Evolutionary conservation across 1,140 invertebrate genomes (phyloP).

Genomic region (Dinoponera quadriceps): DNA sequence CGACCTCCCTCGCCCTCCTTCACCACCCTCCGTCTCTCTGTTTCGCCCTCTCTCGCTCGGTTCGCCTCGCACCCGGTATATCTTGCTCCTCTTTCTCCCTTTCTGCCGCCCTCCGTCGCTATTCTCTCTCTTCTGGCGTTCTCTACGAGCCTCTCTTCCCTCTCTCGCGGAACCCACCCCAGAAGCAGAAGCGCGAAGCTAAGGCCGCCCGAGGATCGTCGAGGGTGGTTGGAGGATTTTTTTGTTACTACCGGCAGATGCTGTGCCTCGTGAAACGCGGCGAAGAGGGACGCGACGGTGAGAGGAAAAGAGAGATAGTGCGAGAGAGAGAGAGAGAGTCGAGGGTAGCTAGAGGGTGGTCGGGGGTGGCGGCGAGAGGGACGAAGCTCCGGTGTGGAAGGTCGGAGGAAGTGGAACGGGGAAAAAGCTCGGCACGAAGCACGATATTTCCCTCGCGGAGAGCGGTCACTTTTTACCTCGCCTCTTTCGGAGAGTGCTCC

Average conservation of each 20-base stretch:
- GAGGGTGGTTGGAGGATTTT: slow-evolving; percentile 69
- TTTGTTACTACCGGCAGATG: slow-evolving; percentile 70
- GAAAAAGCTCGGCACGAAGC: slow-evolving; percentile 60
- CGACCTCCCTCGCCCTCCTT: slow-evolving; percentile 34
- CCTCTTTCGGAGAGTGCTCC: slow-evolving; percentile 60
- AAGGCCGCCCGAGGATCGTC: slow-evolving; percentile 53
- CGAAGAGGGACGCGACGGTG: slow-evolving; percentile 38
- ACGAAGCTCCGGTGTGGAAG: slow-evolving; percentile 46
- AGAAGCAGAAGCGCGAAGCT: slow-evolving; percentile 57
- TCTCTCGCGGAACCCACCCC: slow-evolving; percentile 39
- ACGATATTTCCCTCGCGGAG: slow-evolving; percentile 64
- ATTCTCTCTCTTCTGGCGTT: slow-evolving; percentile 50
- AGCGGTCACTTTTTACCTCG: slow-evolving; percentile 61
- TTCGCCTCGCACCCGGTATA: slow-evolving; percentile 49
- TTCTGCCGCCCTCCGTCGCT: slow-evolving; percentile 56
- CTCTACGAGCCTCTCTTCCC: slow-evolving; percentile 48
- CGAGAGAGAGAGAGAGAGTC: slow-evolving; percentile 10
- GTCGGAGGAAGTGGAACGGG: slow-evolving; percentile 54
- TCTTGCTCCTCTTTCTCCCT: slow-evolving; percentile 62
- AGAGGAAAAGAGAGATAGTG: slow-evolving; percentile 33
- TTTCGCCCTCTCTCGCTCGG: slow-evolving; percentile 32
- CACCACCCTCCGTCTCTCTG: slow-evolving; percentile 14
- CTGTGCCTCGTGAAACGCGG: slow-evolving; percentile 64
- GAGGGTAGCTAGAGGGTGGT: slow-evolving; percentile 7
- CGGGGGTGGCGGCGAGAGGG: slow-evolving; percentile 42